Evolutionary conservation across 2,888 invertebrate genomes (phyloP).

Genomic region (Synanthedon andrenaeformis): DNA sequence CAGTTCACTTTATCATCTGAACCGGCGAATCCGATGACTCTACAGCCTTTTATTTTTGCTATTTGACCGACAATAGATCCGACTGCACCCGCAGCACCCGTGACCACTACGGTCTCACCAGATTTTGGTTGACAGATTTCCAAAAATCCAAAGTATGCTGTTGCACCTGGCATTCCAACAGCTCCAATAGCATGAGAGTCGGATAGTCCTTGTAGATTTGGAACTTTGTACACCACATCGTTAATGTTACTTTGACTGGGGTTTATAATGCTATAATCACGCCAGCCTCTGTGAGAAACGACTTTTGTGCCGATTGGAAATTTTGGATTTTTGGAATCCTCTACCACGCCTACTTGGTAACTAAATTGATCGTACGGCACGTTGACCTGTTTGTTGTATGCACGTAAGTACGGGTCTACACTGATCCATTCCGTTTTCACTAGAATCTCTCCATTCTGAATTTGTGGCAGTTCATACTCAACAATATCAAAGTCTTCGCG

Average conservation of each 20-base stretch:
- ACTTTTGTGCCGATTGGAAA: constrained; percentile 73
- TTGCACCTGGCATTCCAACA: constrained; percentile 77
- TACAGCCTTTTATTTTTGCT: constrained; percentile 75
- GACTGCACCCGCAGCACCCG: constrained; percentile 80
- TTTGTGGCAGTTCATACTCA: constrained; percentile 68
- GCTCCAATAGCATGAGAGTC: constrained; percentile 71
- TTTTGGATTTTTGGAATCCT: constrained; percentile 71
- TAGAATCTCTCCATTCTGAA: constrained; percentile 64
- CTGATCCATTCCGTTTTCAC: constrained; percentile 31
- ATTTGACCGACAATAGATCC: constrained; percentile 82
- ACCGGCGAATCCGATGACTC: constrained; percentile 78
- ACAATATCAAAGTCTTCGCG: constrained; percentile 66
- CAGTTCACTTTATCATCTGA: constrained; percentile 77
- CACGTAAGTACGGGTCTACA: constrained; percentile 29
- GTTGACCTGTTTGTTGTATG: constrained; percentile 13
- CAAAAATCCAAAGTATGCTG: constrained; percentile 78
- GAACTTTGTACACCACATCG: constrained; percentile 36
- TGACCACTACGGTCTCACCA: constrained; percentile 78
- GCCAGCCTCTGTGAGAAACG: constrained; percentile 76
- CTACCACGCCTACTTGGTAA: constrained; percentile 44
- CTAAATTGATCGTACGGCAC: constrained; percentile 33
- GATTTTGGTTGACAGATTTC: constrained; percentile 76
- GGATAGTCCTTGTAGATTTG: constrained; percentile 62
- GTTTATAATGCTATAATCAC: constrained; percentile 51
- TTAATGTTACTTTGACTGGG: constrained; percentile 6